Percentiles rank a stretch among this genome's conserved stretches.
These are phyloP conservation scores for Beroe ovata DNA, from an alignment of 37 sponge, comb jelly and placozoan species.

Conservation along the genomic window DNA sequence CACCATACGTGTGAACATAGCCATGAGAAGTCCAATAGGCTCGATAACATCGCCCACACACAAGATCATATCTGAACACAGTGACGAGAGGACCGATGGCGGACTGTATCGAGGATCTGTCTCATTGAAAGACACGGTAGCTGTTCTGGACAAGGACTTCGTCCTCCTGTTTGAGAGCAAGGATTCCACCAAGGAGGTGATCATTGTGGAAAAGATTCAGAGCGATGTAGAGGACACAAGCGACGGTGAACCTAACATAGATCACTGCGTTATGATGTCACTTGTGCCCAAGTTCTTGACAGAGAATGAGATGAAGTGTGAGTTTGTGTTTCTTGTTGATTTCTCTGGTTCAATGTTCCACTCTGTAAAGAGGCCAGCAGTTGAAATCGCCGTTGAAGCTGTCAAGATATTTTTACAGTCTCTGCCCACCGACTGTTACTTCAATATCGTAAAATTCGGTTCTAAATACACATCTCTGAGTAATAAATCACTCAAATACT, in stretches of 20 bases:
- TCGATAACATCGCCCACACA: slow-evolving; percentile 70
- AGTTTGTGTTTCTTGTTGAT: slow-evolving; percentile 84
- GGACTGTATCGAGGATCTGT: neutral
- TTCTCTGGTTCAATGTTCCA: slow-evolving; percentile 87
- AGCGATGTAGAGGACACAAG: neutral
- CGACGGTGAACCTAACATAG: neutral
- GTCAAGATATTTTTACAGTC: slow-evolving; percentile 76
- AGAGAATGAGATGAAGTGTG: slow-evolving; percentile 37
- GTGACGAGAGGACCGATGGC: neutral
- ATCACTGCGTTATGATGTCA: neutral
- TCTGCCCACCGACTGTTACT: slow-evolving; percentile 74
- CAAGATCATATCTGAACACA: slow-evolving; percentile 12
- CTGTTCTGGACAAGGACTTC: slow-evolving; percentile 31
- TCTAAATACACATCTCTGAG: slow-evolving; percentile 72
- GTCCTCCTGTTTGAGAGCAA: slow-evolving; percentile 18
- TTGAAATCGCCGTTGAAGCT: slow-evolving; percentile 69
- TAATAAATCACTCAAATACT: slow-evolving; percentile 61
- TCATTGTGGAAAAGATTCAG: slow-evolving; percentile 3
- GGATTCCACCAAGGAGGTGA: neutral
- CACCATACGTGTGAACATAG: neutral
- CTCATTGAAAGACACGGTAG: neutral
- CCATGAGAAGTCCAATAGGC: neutral
- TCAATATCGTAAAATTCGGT: slow-evolving; percentile 83
- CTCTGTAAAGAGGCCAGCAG: neutral
- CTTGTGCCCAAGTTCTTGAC: neutral